phyloP scores from a whole-genome alignment of 2,888 invertebrate species.

The Sesamia inferens region DNA sequence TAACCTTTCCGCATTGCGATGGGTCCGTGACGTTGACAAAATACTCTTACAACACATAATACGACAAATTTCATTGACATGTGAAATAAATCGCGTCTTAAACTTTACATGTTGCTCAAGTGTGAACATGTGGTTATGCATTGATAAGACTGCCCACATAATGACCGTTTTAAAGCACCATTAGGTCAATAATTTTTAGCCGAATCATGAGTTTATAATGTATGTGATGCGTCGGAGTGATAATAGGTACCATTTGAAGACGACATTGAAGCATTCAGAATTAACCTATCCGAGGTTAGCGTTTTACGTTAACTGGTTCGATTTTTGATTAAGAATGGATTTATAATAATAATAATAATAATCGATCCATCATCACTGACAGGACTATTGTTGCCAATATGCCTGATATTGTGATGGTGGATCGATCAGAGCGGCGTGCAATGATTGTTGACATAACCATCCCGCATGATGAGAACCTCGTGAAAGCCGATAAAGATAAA shows the following conservation, averaged over 20 bases:
- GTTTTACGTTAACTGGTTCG: background rate
- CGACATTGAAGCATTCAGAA: background rate
- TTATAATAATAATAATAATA: too few relatives aligned
- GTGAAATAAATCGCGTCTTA: background rate
- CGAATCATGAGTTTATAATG: background rate
- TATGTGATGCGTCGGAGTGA: background rate
- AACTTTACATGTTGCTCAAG: background rate
- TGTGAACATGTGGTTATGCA: background rate
- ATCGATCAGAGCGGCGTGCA: too few relatives aligned
- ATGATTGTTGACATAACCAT: too few relatives aligned
- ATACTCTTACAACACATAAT: slow-evolving; percentile 1
- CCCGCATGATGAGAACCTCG: too few relatives aligned
- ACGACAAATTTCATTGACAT: background rate
- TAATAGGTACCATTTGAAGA: background rate
- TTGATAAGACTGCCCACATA: background rate
- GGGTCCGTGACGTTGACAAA: background rate
- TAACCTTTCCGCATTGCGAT: background rate
- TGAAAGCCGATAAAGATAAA: too few relatives aligned
- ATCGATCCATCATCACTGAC: too few relatives aligned
- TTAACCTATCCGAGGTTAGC: background rate
- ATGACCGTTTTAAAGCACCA: background rate
- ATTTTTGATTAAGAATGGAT: background rate
- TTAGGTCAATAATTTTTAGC: background rate
- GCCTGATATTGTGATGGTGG: too few relatives aligned
- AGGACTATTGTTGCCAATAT: too few relatives aligned